These are phyloP conservation scores for Oegoconia quadripuncta DNA, from an alignment of 2,888 invertebrate genomes.

Conservation along the genomic window DNA sequence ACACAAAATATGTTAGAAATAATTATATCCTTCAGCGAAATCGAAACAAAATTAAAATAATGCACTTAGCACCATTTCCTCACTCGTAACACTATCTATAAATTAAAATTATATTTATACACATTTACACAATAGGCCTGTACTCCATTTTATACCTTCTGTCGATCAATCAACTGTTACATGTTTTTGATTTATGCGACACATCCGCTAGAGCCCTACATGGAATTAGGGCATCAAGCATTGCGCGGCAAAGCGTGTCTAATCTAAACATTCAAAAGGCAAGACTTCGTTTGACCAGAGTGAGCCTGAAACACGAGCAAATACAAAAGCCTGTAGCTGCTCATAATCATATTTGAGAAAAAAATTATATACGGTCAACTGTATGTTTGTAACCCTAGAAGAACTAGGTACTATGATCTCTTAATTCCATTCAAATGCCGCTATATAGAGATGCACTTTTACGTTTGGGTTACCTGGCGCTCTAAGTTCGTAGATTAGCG, in stretches of 20 bases:
- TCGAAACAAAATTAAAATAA: conserved; percentile 40
- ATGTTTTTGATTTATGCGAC: neutral
- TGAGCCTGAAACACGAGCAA: too few relatives aligned
- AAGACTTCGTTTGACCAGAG: neutral
- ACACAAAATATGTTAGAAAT: neutral
- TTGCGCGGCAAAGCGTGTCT: too few relatives aligned
- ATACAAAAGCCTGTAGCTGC: too few relatives aligned
- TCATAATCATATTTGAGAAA: too few relatives aligned
- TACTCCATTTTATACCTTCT: conserved; percentile 11
- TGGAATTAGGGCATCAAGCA: neutral
- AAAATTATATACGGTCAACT: too few relatives aligned
- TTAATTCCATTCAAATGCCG: too few relatives aligned
- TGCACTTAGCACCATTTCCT: conserved; percentile 59
- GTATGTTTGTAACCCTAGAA: too few relatives aligned
- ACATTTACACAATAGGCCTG: conserved; percentile 55
- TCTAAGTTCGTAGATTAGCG: too few relatives aligned
- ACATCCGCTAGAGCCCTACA: neutral
- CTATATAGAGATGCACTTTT: too few relatives aligned
- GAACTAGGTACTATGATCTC: too few relatives aligned
- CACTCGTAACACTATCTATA: conserved; percentile 52
- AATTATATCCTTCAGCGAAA: conserved; percentile 21
- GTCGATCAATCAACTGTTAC: neutral
- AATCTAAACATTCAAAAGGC: neutral
- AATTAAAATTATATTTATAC: conserved; percentile 64
- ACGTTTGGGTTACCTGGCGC: too few relatives aligned